Evolutionary conservation across 2,888 invertebrate genomes (phyloP), one percentile per base, ranked within the genome.

Genomic region (Uloborus plumipes): DNA sequence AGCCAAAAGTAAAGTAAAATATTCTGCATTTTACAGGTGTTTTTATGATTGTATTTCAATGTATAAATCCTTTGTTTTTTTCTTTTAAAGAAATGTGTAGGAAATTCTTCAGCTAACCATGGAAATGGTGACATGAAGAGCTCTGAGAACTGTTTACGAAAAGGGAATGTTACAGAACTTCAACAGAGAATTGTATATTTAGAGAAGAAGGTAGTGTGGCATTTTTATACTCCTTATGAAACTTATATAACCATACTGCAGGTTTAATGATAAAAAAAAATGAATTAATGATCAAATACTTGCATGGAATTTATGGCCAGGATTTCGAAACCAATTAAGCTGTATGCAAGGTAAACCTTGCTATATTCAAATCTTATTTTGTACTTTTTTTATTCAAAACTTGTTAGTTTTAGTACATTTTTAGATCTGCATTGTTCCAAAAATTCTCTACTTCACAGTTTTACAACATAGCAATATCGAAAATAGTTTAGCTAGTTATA

Each of bases 111-210:
- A 51, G 58, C 78, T 49, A 81, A 65, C 50, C 80, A 81, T 64
- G 67, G 58, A n/a, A 73, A 73, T 62, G 80, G 75, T 31, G 80
- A 81, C 20, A 26, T 70, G 7, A 81, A 81, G 50, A 69, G 26
- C 15, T 69, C 74, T 1, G 80, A 81, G 51, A 71, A 50, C 14
- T 71, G 62, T 59, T 26, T 71, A 13, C 53, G 74, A 26, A 81
- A 81, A 58, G 58, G 70, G 22, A 81, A 81, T 64, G 65, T 81
- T 16, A 49, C 70, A 7, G 80, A 81, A 55, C 74, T 81, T 64
- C 80, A 81, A 50, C 80, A 81, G 31, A 62, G 80, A 55, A 74
- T 81, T 58, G 59, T 74, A 49, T 81, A 81, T 39, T 81, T 81
- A 58, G 80, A 81, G 51, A 81, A 81, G 51, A 81, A 75, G 73